Evolutionary conservation across 1,140 invertebrate genomes (phyloP).

Genomic region (Ceratosolen fusciceps): DNA sequence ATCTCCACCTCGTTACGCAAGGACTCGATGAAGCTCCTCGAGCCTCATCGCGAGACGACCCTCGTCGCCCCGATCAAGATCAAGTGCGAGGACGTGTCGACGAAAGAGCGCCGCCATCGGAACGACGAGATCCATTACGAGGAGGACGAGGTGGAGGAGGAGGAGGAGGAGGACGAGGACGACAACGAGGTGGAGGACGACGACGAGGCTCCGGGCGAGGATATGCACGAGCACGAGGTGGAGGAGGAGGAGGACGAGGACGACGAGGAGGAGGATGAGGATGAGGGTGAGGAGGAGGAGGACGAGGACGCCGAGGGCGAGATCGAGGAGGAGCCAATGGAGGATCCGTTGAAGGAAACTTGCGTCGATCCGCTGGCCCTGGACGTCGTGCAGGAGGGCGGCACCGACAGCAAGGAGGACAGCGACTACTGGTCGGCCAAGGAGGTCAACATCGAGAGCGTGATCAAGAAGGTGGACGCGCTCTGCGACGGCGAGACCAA

Average conservation of each 20-base stretch:
- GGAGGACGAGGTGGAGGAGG: slow-evolving; percentile 8
- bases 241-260: slow-evolving; percentile 54
- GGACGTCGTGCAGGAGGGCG: slow-evolving; percentile 65
- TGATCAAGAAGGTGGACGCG: slow-evolving; percentile 83
- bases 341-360: slow-evolving; percentile 51
- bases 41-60: slow-evolving; percentile 32
- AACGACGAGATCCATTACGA: background rate
- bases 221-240: slow-evolving; percentile 49
- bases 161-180: slow-evolving; percentile 53
- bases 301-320: slow-evolving; percentile 56
- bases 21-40: slow-evolving; percentile 30
- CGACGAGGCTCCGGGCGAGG: background rate
- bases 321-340: slow-evolving; percentile 54
- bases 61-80: background rate
- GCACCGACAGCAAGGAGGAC: slow-evolving; percentile 77
- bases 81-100: background rate
- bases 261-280: background rate
- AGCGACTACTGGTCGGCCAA: slow-evolving; percentile 84
- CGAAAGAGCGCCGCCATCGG: background rate
- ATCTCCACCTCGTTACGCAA: no score
- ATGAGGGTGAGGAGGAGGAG: background rate
- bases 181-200: background rate
- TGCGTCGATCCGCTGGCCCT: slow-evolving; percentile 20
- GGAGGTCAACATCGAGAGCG: slow-evolving; percentile 83
- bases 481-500: slow-evolving; percentile 69